A percentile compares a stretch with the other conserved stretches of the same genome.
phyloP scores from a whole-genome alignment of 2,797 vertebrate species.

The Gymnoscopelus microlampas region DNA sequence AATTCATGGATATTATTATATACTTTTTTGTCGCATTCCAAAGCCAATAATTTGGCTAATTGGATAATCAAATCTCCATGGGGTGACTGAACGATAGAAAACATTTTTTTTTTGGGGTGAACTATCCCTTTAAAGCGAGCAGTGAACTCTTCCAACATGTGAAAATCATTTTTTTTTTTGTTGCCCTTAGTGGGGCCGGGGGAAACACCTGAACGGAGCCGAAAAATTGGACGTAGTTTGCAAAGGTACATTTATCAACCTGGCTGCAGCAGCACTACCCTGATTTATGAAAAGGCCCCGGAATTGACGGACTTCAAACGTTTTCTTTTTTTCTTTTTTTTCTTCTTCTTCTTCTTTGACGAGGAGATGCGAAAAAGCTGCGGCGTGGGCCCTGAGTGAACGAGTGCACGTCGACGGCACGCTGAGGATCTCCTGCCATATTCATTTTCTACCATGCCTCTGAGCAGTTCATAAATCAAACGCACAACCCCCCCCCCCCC shows the following conservation, averaged over 20 bases:
- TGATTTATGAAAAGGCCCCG: constrained; percentile 32
- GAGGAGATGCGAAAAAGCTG: constrained; percentile 28
- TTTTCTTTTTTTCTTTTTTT: constrained; percentile 4
- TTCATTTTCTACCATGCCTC: constrained; percentile 47
- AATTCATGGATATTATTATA: too few species aligned
- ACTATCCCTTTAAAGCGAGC: background rate
- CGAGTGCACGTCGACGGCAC: constrained; percentile 3
- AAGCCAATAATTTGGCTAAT: too few species aligned
- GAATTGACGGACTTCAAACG: constrained; percentile 30
- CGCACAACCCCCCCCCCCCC: background rate
- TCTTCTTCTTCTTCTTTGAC: too few species aligned
- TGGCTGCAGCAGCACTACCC: background rate
- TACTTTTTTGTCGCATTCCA: too few species aligned
- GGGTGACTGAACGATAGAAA: too few species aligned
- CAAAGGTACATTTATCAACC: constrained; percentile 7
- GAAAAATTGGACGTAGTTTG: background rate
- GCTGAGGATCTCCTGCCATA: constrained; percentile 25
- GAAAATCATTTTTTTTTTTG: background rate
- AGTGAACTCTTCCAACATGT: constrained; percentile 3
- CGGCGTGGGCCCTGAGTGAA: constrained; percentile 5
- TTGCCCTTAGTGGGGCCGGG: background rate
- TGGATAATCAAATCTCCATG: too few species aligned
- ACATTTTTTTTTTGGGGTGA: too few species aligned
- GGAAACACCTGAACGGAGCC: constrained; percentile 7
- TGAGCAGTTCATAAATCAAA: constrained; percentile 54